These are phyloP conservation scores for Boloria euphrosyne DNA, from an alignment of 2,888 invertebrate genomes.

Conservation along the genomic window DNA sequence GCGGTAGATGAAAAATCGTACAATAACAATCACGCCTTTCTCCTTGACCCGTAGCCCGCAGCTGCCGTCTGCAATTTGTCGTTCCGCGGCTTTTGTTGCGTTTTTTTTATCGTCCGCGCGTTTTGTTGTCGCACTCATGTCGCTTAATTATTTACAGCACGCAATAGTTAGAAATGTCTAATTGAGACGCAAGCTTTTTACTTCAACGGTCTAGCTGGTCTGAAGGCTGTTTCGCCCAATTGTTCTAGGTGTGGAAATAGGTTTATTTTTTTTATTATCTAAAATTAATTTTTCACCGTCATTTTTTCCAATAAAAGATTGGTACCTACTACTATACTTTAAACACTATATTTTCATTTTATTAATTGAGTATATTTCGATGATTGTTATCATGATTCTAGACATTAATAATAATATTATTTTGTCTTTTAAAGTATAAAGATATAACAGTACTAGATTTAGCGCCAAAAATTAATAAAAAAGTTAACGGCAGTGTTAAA, in stretches of 20 bases:
- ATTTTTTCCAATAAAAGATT: too few species aligned
- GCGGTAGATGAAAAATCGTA: conserved; percentile 20
- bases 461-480: too few species aligned
- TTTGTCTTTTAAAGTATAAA: too few species aligned
- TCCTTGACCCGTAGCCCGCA: conserved; percentile 60
- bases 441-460: too few species aligned
- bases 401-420: too few species aligned
- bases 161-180: conserved; percentile 20
- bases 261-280: not conserved
- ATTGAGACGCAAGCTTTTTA: conserved; percentile 20
- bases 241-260: not conserved
- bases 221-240: not conserved
- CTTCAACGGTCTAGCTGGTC: conserved; percentile 1
- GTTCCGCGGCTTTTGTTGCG: conserved; percentile 40
- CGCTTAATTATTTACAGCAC: conserved; percentile 31
- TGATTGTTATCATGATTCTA: too few species aligned
- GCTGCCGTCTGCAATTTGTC: conserved; percentile 46
- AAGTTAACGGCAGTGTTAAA: too few species aligned
- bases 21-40: conserved; percentile 47
- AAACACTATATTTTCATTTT: too few species aligned
- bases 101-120: conserved; percentile 32
- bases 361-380: too few species aligned
- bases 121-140: conserved; percentile 25
- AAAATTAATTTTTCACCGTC: too few species aligned
- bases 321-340: too few species aligned